These are phyloP conservation scores for Agriopis leucophaearia DNA, from an alignment of 2,888 invertebrate species.

Conservation along the genomic window DNA sequence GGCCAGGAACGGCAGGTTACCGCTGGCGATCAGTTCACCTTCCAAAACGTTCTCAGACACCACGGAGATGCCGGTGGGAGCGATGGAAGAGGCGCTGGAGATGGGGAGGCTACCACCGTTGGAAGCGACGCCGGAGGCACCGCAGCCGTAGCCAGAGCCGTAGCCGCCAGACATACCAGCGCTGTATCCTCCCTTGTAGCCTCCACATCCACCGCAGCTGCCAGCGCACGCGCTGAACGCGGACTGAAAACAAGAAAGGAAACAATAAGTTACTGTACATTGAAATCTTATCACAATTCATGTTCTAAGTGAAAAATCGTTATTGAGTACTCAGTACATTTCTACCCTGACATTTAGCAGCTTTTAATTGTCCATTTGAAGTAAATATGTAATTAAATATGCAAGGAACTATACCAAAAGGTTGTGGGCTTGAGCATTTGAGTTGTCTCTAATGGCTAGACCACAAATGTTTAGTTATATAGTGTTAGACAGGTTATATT, in stretches of 20 bases:
- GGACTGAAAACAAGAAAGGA: conserved; percentile 18
- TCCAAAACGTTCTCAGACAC: conserved; percentile 56
- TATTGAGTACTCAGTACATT: too few species aligned
- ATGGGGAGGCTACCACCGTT: conserved; percentile 48
- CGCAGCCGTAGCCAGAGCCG: conserved; percentile 9
- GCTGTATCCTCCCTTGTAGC: conserved; percentile 1
- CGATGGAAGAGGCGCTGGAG: conserved; percentile 51
- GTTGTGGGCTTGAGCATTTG: too few species aligned
- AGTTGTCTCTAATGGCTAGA: too few species aligned
- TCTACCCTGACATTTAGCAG: too few species aligned
- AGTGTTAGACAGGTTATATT: too few species aligned
- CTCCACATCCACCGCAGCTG: not conserved
- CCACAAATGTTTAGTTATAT: too few species aligned
- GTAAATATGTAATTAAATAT: too few species aligned
- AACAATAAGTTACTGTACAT: not conserved
- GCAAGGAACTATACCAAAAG: too few species aligned
- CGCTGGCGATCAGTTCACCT: conserved; percentile 50
- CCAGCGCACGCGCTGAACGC: conserved; percentile 27
- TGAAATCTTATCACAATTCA: not conserved
- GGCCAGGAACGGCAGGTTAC: conserved; percentile 55
- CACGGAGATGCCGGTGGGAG: conserved; percentile 53
- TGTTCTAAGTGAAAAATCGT: too few species aligned
- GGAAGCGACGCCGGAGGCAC: conserved; percentile 21
- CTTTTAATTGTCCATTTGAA: too few species aligned
- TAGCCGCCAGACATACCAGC: not conserved